phyloP scores from a whole-genome alignment of 2,888 invertebrate species.

The Tipula lateralis region DNA sequence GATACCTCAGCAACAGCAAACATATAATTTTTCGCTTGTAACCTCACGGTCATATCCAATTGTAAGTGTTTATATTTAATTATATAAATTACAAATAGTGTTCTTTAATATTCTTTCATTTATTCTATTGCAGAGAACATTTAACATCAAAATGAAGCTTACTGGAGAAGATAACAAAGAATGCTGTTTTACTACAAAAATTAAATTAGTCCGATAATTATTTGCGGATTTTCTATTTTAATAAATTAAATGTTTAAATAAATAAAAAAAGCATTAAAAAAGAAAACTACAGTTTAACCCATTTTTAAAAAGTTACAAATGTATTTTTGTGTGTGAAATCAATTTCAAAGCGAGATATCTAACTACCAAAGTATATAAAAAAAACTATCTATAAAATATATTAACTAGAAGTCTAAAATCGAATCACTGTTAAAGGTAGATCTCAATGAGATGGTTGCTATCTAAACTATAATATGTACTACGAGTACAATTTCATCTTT shows the following conservation, averaged over 20 bases:
- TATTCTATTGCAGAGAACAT: not conserved
- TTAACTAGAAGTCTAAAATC: no score
- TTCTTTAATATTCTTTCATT: no score
- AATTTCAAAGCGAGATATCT: no score
- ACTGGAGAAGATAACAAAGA: not conserved
- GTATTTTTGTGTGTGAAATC: no score
- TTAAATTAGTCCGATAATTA: not conserved
- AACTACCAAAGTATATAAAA: no score
- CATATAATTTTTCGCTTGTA: not conserved
- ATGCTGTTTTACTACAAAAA: not conserved
- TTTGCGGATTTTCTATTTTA: not conserved
- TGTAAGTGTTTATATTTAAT: not conserved
- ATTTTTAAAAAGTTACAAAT: no score
- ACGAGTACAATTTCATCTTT: no score
- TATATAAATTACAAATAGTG: not conserved
- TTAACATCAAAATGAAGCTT: not conserved
- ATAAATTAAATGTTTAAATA: not conserved
- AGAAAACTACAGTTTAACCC: no score
- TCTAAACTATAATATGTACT: no score
- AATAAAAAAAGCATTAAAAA: not conserved
- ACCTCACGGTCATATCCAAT: not conserved
- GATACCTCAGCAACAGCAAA: not conserved
- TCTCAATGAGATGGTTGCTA: no score
- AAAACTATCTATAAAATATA: no score
- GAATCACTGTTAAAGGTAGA: no score